Percentiles rank a stretch among this genome's conserved stretches.
Evolutionary conservation across 30 jellyfish, hydroid and myxozoan genomes (phyloP).

Genomic region (Pelagia noctiluca): DNA sequence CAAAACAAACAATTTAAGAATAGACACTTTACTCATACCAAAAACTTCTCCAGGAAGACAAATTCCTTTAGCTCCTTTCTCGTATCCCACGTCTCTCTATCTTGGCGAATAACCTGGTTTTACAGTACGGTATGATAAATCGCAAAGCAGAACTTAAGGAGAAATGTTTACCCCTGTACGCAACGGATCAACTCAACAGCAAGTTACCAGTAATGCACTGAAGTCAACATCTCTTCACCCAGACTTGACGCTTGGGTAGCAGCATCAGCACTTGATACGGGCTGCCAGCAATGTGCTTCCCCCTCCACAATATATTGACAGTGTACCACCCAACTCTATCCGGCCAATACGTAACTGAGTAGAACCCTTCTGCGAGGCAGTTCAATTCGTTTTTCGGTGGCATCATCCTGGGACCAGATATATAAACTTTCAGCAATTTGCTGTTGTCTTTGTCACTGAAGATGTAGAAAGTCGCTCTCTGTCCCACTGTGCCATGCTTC

Average conservation of each 20-base stretch:
- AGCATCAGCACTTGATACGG: conserved; percentile 73
- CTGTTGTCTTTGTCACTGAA: conserved; percentile 65
- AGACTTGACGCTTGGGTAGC: conserved; percentile 70
- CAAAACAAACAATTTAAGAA: no score
- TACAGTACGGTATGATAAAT: no score
- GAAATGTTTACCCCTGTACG: no score
- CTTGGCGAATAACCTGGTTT: no score
- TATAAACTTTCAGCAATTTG: conserved; percentile 30
- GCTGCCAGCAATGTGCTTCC: conserved; percentile 76
- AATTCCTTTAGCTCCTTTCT: no score
- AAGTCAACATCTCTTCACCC: conserved; percentile 55
- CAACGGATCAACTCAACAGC: no score
- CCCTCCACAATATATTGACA: conserved; percentile 72
- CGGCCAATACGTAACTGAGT: conserved; percentile 75
- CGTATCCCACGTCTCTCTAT: no score
- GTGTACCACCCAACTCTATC: conserved; percentile 80
- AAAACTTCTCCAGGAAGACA: no score
- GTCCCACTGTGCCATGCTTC: conserved; percentile 61
- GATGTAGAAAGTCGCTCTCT: conserved; percentile 47
- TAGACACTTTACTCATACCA: no score
- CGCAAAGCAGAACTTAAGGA: no score
- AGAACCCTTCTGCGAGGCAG: conserved; percentile 58
- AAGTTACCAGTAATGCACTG: no score
- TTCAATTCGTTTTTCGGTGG: conserved; percentile 54
- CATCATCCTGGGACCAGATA: conserved; percentile 60